Conservation (phyloP, 2,113 vertebrate genomes). For the Motacilla alba region DNA sequence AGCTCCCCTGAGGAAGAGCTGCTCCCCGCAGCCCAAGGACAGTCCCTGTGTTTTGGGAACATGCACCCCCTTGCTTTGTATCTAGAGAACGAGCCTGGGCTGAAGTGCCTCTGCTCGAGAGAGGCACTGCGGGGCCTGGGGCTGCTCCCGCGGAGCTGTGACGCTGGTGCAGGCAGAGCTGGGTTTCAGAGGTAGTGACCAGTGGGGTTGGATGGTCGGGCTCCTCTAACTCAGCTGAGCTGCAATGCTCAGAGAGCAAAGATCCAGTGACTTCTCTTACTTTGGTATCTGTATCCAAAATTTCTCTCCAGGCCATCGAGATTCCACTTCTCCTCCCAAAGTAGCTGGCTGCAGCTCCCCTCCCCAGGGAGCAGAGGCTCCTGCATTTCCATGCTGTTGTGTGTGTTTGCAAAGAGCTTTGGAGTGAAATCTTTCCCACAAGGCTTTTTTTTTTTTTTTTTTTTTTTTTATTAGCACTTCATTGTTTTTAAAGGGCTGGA, state of each 20-base stretch:
- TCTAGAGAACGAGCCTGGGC: neutral
- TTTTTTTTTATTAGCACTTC: conserved; percentile 45
- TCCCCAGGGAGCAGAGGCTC: neutral
- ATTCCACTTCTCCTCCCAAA: conserved; percentile 42
- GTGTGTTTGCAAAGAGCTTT: neutral
- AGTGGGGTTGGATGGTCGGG: fast-evolving
- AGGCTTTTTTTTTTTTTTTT: neutral
- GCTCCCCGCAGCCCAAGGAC: fast-evolving
- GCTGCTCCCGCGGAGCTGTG: neutral
- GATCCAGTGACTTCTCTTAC: neutral
- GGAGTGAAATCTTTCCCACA: conserved; percentile 30
- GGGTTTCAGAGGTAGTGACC: fast-evolving
- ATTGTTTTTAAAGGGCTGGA: conserved; percentile 66
- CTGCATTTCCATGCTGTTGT: conserved; percentile 2
- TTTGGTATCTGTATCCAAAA: neutral
- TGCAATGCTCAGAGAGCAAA: neutral
- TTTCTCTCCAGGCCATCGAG: neutral
- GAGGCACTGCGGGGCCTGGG: neutral
- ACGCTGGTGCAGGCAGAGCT: neutral
- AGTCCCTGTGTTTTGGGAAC: neutral
- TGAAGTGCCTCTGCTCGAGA: fast-evolving
- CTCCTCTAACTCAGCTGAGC: neutral
- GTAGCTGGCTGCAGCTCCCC: conserved; percentile 36
- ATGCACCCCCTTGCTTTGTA: neutral
- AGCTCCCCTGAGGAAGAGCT: neutral